Base-by-base conservation (phyloP, 2,888 invertebrate species). In the Pegoplata infirma region DNA sequence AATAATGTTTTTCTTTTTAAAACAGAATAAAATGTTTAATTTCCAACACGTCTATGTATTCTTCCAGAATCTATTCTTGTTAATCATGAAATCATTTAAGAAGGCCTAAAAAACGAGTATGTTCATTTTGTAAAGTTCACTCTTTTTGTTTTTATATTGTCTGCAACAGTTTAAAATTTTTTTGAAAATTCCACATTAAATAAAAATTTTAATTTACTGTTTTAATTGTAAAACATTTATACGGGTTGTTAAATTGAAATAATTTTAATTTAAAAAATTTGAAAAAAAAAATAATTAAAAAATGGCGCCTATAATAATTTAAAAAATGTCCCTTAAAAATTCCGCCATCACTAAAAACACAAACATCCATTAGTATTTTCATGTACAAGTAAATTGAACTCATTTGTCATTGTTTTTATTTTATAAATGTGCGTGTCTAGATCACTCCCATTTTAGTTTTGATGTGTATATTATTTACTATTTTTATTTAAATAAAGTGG, bases 371-470 rank as follows among this genome's bases (percentile, higher is more conserved):
- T 25, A 32, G 4, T 2, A 49, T 12, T 6, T 59, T 36, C 1
- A 36, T 23, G 10, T 16, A 12, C 5, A 28, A 12, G 10, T 21
- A 36, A 63, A 56, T 55, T 63, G 40, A 28, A 46, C 44, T 28
- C 17, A 64, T 36, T 72, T 66, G 66, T 73, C 66, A 53, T 17
- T 51, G 64, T 40, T 47, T 8, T n/a, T n/a, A n/a, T 16, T 12
- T 40, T 58, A 21, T 14, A 25, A 25, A 64, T 21, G 49, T 76
- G 76, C 69, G 69, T 69, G 76, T 58, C 64, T 46, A 46, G 68
- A 59, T 58, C 68, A 76, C 76, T 69, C 69, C 76, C 69, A 55
- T 55, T 36, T 17, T 56, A 8, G 5, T 12, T 32, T 23, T 58
- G 5, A 23, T 49, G 28, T 66, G 58, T 58, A 2, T 28, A 56